A percentile compares a stretch with the other conserved stretches of the same genome.
Conservation (phyloP, 1,140 invertebrate genomes). For the Gryon sp. region DNA sequence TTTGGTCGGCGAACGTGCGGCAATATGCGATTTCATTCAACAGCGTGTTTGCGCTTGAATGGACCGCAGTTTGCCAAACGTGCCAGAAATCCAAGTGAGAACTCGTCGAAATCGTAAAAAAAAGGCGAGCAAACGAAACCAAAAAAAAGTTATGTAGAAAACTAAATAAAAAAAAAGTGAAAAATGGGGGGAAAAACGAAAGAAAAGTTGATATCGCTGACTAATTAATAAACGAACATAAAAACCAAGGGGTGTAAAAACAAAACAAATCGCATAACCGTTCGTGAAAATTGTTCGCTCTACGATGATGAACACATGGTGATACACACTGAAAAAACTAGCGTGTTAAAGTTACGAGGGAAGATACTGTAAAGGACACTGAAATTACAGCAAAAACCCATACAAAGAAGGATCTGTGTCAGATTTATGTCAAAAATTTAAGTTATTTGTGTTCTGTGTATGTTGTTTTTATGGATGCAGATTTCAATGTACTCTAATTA, state of each 20-base stretch:
- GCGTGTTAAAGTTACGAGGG: not conserved
- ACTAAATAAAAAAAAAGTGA: constrained; percentile 17
- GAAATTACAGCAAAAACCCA: no score
- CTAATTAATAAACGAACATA: no score
- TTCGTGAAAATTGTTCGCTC: constrained; percentile 3
- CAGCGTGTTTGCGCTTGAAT: not conserved
- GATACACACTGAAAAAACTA: constrained; percentile 7
- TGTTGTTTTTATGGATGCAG: no score
- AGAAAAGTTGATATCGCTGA: no score
- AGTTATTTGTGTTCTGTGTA: no score
- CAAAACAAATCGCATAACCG: constrained; percentile 19
- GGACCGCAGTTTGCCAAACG: constrained; percentile 14
- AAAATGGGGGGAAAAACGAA: not conserved
- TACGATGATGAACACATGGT: constrained; percentile 10
- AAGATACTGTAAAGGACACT: not conserved
- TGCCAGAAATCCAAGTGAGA: constrained; percentile 3
- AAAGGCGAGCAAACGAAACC: constrained; percentile 5
- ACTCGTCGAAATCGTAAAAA: constrained; percentile 5
- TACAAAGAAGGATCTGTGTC: no score
- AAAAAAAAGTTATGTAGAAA: constrained; percentile 29
- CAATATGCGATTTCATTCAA: constrained; percentile 17
- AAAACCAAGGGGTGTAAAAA: not conserved
- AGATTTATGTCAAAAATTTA: no score
- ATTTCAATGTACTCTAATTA: no score
- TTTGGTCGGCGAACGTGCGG: constrained; percentile 1